Percentiles rank a stretch among this genome's conserved stretches.
Evolutionary conservation across 2,113 vertebrate species (phyloP).

Genomic region (Nipponia nippon): DNA sequence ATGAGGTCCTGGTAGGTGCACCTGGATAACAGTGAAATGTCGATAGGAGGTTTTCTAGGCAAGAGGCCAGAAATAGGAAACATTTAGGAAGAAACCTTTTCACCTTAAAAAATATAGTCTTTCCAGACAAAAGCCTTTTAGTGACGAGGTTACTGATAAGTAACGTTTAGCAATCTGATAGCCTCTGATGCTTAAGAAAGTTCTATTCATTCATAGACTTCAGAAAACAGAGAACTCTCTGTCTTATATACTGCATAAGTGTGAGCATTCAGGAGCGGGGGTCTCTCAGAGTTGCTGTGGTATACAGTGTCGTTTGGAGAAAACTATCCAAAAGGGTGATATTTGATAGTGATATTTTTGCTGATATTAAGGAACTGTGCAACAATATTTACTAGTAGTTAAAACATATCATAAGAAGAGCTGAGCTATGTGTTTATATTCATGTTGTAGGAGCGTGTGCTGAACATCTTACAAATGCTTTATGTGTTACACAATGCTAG

Average conservation of each 20-base stretch:
- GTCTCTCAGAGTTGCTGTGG: neutral
- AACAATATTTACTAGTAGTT: neutral
- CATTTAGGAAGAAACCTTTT: neutral
- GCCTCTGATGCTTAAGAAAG: neutral
- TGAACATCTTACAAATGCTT: neutral
- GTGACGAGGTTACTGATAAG: neutral
- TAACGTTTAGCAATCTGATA: neutral
- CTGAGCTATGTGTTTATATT: neutral
- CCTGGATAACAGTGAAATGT: neutral
- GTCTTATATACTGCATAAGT: accelerated
- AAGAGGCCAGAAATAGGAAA: neutral
- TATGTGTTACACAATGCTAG: neutral
- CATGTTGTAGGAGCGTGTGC: neutral
- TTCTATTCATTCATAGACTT: neutral
- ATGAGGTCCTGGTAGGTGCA: neutral
- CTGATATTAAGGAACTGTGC: neutral
- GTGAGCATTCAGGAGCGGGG: neutral
- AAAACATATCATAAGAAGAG: neutral
- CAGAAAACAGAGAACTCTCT: neutral
- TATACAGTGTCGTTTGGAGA: neutral
- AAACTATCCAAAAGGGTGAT: neutral
- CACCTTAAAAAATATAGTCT: neutral
- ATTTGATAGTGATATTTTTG: neutral
- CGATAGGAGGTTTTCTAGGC: neutral
- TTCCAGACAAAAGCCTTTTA: neutral